These are phyloP conservation scores for Poecilobothrus nobilitatus DNA, from an alignment of 2,888 invertebrate species.

Conservation along the genomic window DNA sequence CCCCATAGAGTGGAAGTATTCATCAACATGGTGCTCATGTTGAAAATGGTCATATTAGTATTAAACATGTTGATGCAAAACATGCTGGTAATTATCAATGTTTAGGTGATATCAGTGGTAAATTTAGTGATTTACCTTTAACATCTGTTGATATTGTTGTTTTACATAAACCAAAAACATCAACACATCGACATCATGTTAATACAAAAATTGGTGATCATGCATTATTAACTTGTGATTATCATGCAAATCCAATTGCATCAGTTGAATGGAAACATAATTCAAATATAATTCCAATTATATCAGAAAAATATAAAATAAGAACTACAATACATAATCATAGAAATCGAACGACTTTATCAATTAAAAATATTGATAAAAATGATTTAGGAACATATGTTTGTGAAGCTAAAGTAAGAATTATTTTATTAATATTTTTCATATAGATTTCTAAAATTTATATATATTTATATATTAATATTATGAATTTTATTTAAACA, in stretches of 20 bases:
- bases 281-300: slow-evolving; percentile 27
- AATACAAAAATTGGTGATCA: slow-evolving; percentile 31
- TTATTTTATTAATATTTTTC: neutral
- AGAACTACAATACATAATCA: slow-evolving; percentile 41
- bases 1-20: slow-evolving; percentile 32
- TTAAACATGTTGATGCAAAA: slow-evolving; percentile 33
- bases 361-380: slow-evolving; percentile 55
- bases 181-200: slow-evolving; percentile 38
- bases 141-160: slow-evolving; percentile 37
- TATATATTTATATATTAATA: too few species aligned
- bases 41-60: slow-evolving; percentile 27
- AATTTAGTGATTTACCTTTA: slow-evolving; percentile 30
- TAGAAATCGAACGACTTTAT: slow-evolving; percentile 49
- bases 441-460: neutral
- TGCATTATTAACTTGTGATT: slow-evolving; percentile 39
- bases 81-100: slow-evolving; percentile 38
- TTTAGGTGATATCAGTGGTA: slow-evolving; percentile 34
- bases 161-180: slow-evolving; percentile 35
- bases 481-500: slow-evolving; percentile 14
- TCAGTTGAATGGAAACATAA: slow-evolving; percentile 33
- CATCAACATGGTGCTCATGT: slow-evolving; percentile 23
- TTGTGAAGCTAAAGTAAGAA: slow-evolving; percentile 49
- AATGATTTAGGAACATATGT: slow-evolving; percentile 68
- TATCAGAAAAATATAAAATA: slow-evolving; percentile 40
- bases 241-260: slow-evolving; percentile 35